Conservation (phyloP, 2,113 vertebrate species). For the Boleophthalmus pectinirostris region DNA sequence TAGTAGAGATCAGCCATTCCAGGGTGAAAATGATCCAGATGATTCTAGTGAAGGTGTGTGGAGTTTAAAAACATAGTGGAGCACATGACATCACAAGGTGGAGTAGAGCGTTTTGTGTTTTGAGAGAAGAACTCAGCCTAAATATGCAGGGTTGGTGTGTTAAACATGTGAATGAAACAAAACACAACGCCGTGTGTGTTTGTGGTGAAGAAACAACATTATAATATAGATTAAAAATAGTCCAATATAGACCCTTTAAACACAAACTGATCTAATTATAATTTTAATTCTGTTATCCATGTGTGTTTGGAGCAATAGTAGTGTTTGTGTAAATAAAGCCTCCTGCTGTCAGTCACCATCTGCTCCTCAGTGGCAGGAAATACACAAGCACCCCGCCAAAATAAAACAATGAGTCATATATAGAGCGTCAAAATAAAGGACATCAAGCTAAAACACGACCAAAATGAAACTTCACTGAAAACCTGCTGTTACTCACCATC, state of each 20-base stretch:
- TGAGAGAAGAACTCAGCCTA: no score
- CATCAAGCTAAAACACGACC: not conserved
- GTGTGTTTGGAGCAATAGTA: not conserved
- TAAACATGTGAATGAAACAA: no score
- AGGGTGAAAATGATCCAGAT: no score
- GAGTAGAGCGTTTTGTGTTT: no score
- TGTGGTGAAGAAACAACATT: no score
- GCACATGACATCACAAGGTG: no score
- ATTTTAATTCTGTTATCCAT: not conserved
- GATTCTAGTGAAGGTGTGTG: no score
- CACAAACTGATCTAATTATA: not conserved
- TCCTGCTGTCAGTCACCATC: constrained; percentile 6
- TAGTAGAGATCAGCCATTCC: no score
- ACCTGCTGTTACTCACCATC: not conserved
- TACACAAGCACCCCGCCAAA: not conserved
- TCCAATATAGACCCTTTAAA: not conserved
- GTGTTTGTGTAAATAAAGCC: constrained; percentile 2
- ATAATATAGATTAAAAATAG: no score
- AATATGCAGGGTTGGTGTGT: no score
- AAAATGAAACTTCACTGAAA: not conserved
- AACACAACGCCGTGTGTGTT: no score
- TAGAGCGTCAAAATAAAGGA: not conserved
- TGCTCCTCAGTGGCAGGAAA: constrained; percentile 8
- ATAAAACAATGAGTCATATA: constrained; percentile 2
- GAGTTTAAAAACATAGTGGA: no score